A percentile compares a stretch with the other conserved stretches of the same genome.
phyloP scores from a whole-genome alignment of 2,888 invertebrate genomes.

The Drosophila koepferae region DNA sequence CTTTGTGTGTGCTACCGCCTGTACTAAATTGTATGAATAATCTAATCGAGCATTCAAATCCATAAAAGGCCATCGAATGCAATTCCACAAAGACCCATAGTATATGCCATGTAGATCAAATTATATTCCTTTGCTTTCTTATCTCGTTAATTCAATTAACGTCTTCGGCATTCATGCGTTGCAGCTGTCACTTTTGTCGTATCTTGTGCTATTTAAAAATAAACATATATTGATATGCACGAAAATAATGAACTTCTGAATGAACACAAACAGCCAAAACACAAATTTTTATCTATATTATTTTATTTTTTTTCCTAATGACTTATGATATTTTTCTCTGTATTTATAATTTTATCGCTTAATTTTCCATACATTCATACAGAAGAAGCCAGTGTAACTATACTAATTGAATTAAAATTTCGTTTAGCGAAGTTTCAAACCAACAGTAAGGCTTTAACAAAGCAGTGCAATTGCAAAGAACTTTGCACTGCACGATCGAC shows the following conservation, averaged over 20 bases:
- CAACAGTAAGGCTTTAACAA: background rate
- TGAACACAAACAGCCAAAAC: background rate
- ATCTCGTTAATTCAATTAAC: slow-evolving; percentile 67
- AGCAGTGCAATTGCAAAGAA: slow-evolving; percentile 19
- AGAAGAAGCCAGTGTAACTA: slow-evolving; percentile 12
- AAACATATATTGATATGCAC: slow-evolving; percentile 11
- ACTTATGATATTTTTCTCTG: background rate
- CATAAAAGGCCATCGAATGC: slow-evolving; percentile 45
- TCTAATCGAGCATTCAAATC: slow-evolving; percentile 62
- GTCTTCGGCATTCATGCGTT: slow-evolving; percentile 19
- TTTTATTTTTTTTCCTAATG: background rate
- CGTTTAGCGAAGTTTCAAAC: slow-evolving; percentile 18
- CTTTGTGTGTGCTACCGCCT: slow-evolving; percentile 1
- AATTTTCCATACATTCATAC: background rate
- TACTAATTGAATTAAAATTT: background rate
- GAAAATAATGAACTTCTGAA: background rate
- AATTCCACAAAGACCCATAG: slow-evolving; percentile 42
- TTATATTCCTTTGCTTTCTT: slow-evolving; percentile 52
- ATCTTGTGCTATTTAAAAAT: slow-evolving; percentile 12
- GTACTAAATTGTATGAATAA: slow-evolving; percentile 34
- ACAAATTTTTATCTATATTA: background rate
- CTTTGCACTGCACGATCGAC: background rate
- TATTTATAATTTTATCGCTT: background rate
- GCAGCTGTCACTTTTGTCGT: slow-evolving; percentile 14
- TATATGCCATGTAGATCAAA: slow-evolving; percentile 31